These are phyloP conservation scores for Axinella damicornis DNA, from an alignment of 37 sponge, comb jelly and placozoan species.

Conservation along the genomic window DNA sequence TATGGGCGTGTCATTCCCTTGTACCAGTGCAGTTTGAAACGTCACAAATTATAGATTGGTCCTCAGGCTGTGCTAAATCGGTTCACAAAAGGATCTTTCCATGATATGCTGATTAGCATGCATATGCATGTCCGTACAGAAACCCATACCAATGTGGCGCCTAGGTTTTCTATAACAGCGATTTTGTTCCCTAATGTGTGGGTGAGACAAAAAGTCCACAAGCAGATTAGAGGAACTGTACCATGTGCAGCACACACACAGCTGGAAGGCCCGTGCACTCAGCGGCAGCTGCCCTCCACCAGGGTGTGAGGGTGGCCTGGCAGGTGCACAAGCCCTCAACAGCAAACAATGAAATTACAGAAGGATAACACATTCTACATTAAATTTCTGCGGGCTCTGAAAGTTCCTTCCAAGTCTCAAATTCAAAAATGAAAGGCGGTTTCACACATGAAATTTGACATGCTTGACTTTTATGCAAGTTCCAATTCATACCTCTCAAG, in stretches of 20 bases:
- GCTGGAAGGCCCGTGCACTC: conserved; percentile 53
- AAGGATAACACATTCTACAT: background rate
- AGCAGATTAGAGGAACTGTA: conserved; percentile 7
- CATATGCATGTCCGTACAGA: too few relatives aligned
- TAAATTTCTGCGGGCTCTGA: background rate
- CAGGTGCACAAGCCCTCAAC: conserved; percentile 41
- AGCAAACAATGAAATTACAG: background rate
- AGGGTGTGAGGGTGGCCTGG: conserved; percentile 39
- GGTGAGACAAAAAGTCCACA: conserved; percentile 10
- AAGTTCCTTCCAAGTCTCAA: too few relatives aligned
- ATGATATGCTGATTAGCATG: too few relatives aligned
- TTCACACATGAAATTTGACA: too few relatives aligned
- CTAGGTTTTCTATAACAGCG: conserved; percentile 96
- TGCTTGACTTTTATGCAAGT: too few relatives aligned
- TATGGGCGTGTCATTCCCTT: too few relatives aligned
- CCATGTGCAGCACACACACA: background rate
- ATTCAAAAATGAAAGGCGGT: too few relatives aligned
- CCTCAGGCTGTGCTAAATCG: too few relatives aligned
- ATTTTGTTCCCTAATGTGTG: conserved; percentile 95
- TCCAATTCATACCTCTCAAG: conserved; percentile 72
- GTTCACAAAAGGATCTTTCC: too few relatives aligned
- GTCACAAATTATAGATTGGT: too few relatives aligned
- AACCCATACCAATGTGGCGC: conserved; percentile 88
- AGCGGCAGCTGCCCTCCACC: conserved; percentile 32
- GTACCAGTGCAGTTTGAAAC: too few relatives aligned